Evolutionary conservation across 2,797 vertebrate species (phyloP).

Genomic region (Bradypodion pumilum): DNA sequence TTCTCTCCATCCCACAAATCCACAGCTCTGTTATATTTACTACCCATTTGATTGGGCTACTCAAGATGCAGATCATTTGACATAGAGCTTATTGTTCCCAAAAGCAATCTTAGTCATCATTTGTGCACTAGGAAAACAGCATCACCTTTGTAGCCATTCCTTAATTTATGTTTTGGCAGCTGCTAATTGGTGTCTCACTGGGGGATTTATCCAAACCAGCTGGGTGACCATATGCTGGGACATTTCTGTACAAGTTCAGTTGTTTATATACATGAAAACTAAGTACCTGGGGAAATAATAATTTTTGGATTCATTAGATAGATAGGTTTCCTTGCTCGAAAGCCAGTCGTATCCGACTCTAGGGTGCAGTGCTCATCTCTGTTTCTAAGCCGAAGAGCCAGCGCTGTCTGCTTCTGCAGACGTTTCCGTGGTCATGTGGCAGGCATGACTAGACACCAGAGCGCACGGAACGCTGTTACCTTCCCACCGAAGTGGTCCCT

Average conservation of each 20-base stretch:
- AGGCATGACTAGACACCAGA: no score
- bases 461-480: no score
- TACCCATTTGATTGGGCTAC: conserved; percentile 8
- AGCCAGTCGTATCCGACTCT: no score
- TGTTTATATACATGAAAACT: conserved; percentile 51
- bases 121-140: conserved; percentile 31
- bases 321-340: no score
- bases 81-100: conserved; percentile 11
- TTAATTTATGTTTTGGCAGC: conserved; percentile 44
- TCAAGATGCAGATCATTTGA: conserved; percentile 32
- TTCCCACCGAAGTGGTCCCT: no score
- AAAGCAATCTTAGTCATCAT: conserved; percentile 24
- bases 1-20: background rate
- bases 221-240: conserved; percentile 64
- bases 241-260: conserved; percentile 59
- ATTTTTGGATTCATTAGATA: conserved; percentile 32
- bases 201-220: conserved; percentile 58
- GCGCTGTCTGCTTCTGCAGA: no score
- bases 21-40: background rate
- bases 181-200: conserved; percentile 52
- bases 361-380: no score
- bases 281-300: conserved; percentile 49
- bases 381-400: no score
- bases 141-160: conserved; percentile 25
- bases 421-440: no score